Evolutionary conservation across 2,888 invertebrate genomes (phyloP), one percentile per base, ranked within the genome.

Genomic region (Marasmarcha lunaedactyla): DNA sequence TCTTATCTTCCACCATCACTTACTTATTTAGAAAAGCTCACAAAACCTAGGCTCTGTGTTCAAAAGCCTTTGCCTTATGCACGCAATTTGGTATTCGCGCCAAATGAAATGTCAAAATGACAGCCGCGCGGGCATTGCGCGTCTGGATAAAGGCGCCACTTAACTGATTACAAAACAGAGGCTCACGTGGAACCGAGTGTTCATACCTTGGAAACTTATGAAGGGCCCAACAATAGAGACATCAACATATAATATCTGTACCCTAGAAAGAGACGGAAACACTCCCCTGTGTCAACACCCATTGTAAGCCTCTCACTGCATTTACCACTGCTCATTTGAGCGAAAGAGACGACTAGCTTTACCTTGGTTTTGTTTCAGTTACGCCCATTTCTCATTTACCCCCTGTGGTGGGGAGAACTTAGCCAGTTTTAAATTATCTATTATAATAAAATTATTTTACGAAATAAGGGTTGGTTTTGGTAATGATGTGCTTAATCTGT

Each of bases 371-470:
- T 63, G 66, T 62, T 59, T 51, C 48, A 44, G 72, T 71, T 54
- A 67, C 83, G 72, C 81, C 81, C 71, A 67, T 63, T 58, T 63
- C 70, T 70, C 71, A 71, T 71, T 73, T 71, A 67, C 64, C 63
- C 64, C 63, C 51, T 53, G 61, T 72, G 67, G 77, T 71, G 78
- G 79, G 78, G 78, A 59, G 63, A 70, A 71, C 66, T 73, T 71
- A 72, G 78, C 62, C 77, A 78, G 78, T 79, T 81, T 81, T 76
- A 81, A 83, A 78, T 81, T 81, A 79, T 79, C 79, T 76, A 78
- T 81, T 81, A 77, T 78, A 78, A 79, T 79, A 79, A 81, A 81
- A 81, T 81, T 76, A 79, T 81, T 81, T 77, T 61, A 63, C 63
- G 62, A 78, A 79, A 78, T 81, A 79, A 79, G 79, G 81, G 77